A percentile compares a stretch with the other conserved stretches of the same genome.
These are phyloP conservation scores for Typhlichthys subterraneus DNA, from an alignment of 2,797 vertebrate species.

Conservation along the genomic window DNA sequence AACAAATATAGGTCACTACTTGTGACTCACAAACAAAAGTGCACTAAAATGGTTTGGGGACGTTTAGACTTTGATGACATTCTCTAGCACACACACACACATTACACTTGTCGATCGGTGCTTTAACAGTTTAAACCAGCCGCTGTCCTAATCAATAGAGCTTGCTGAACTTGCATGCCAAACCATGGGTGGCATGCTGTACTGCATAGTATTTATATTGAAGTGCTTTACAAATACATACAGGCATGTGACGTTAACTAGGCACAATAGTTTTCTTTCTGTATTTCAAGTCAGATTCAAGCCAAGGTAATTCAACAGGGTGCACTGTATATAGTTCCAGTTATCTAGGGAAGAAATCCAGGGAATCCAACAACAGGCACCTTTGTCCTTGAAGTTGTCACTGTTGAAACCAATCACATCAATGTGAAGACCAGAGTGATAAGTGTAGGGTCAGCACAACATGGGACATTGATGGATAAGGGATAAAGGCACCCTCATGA, in stretches of 20 bases:
- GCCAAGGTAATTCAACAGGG: conserved; percentile 7
- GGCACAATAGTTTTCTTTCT: not conserved
- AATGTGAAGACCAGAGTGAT: not conserved
- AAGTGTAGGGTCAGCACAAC: not conserved
- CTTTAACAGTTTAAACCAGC: too few relatives aligned
- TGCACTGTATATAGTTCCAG: not conserved
- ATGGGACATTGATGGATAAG: not conserved
- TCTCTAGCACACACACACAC: not conserved
- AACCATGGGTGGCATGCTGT: too few relatives aligned
- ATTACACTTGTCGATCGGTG: too few relatives aligned
- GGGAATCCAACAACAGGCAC: not conserved
- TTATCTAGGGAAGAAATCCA: conserved; percentile 21
- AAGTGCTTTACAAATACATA: not conserved
- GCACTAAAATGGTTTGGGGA: too few relatives aligned
- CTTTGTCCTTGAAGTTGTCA: conserved; percentile 1
- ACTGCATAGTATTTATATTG: too few relatives aligned
- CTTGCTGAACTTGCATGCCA: too few relatives aligned
- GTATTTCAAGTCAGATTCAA: conserved; percentile 14
- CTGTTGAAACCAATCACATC: not conserved
- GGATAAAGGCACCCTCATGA: not conserved
- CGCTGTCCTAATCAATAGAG: too few relatives aligned
- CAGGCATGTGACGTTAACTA: not conserved
- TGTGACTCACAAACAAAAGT: too few relatives aligned
- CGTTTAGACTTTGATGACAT: too few relatives aligned
- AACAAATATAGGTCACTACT: not conserved